Base-by-base conservation (phyloP, 2,888 invertebrate genomes). In the Podotricha telesiphe region DNA sequence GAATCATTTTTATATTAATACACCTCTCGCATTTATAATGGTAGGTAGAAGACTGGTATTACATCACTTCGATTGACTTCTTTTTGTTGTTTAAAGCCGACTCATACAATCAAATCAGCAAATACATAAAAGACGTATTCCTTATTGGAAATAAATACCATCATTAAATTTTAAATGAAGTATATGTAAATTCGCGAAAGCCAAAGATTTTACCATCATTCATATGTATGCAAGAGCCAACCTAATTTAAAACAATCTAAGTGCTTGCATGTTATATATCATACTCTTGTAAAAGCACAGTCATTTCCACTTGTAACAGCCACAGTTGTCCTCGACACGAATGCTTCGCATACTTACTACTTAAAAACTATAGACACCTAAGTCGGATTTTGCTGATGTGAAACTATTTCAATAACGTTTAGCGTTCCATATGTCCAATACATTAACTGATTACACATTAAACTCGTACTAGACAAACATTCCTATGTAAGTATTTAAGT, bases 331-430 rank as follows among this genome's bases (percentile, higher is more conserved):
- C 58, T 42, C 58, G 1, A 22, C 42, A 58, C 42, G 58, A 42
- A 58, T 40, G 13, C 53, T 53, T 45, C 20, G 22, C 20, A 58
- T 42, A 42, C 42, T 58, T 42, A 15, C 20, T n/a, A 58, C 42
- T 42, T 58, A 42, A 59, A 59, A 59, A 59, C 45, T 45, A 45
- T 59, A 59, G 22, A n/a, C 45, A 45, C 45, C 22, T 45, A 59
- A 45, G 59, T 59, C 59, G 45, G 22, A 10, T 22, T 40, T 45
- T n/a, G 59, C 42, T 53, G 28, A 42, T 28, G 59, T 28, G 59
- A 59, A 59, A 59, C 59, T 59, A 59, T 59, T 59, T 59, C 59
- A 59, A 59, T 59, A 59, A 59, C 59, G 59, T 59, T 59, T 22
- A 22, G 22, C 59, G 42, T 45, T 59, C 22, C 22, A 42, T 45